Base-by-base conservation (phyloP, 1,140 invertebrate species). In the Vollenhovia emeryi region DNA sequence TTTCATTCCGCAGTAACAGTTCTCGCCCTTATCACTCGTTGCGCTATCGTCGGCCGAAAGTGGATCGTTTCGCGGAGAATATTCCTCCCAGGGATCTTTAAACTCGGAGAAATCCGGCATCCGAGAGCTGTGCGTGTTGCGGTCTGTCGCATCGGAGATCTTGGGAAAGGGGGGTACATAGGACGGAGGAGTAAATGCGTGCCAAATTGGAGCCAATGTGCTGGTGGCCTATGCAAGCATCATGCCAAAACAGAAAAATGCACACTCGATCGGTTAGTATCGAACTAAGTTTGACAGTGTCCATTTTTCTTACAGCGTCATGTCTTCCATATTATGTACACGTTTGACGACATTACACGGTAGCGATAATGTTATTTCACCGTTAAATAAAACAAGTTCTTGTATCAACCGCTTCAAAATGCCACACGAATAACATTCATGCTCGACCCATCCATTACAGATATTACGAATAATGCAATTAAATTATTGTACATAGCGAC, bases 81-180 rank as follows among this genome's bases (percentile, higher is more conserved):
- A 96, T 85, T 94, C 91, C 30, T 96, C 93, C 96, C 96, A 96
- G 1, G 96, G 96, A 93, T 96, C 96, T 91, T 95, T 92, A 91
- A 96, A 95, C 86, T 96, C 93, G 15, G 94, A 92, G 87, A 96
- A 93, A 86, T 94, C 82, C 66, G 79, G 73, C 33, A 50, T 36
- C 79, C 86, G 73, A 66, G 74, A 24, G 52, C 6, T 52, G 66
- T 71, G 74, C 21, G 59, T 87, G 18, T 82, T 84, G 24, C 87
- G 43, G 59, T 57, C 66, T 66, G 78, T 89, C 75, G 50, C 60
- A 75, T 50, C 11, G 66, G 75, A 82, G 64, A 9, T 57, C 18
- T 80, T 52, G 30, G 86, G 87, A 75, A 84, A 27, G 69, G 69
- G 15, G 68, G 87, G 64, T 68, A 84, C 57, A 62, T 83, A 84